Evolutionary conservation across 2,113 vertebrate species (phyloP).

Genomic region (Merops nubicus): DNA sequence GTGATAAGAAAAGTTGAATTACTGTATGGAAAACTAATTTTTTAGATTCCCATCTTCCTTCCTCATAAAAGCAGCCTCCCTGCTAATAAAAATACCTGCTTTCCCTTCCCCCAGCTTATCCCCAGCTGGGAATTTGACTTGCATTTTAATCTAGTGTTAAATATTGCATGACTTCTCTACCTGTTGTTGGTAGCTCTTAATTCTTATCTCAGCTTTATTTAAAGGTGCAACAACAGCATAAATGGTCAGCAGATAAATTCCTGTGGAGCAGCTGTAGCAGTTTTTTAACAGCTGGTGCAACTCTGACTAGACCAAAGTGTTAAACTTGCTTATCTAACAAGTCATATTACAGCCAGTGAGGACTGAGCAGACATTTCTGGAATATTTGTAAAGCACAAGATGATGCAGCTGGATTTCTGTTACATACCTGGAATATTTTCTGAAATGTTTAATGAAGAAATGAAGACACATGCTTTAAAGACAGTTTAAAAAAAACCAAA

Average conservation of each 20-base stretch:
- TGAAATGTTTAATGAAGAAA: constrained; percentile 53
- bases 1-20: not conserved
- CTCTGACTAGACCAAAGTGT: constrained; percentile 50
- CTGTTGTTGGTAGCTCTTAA: constrained; percentile 69
- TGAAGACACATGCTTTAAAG: not conserved
- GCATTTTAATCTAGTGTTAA: constrained; percentile 35
- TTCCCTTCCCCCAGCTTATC: not conserved
- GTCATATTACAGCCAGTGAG: constrained; percentile 36
- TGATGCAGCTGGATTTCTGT: constrained; percentile 60
- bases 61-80: not conserved
- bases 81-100: not conserved
- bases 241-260: constrained; percentile 72
- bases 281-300: constrained; percentile 76
- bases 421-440: constrained; percentile 64
- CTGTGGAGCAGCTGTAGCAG: constrained; percentile 75
- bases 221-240: constrained; percentile 71
- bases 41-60: not conserved
- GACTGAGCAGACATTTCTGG: constrained; percentile 67
- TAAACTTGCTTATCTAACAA: constrained; percentile 65
- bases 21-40: not conserved
- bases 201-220: constrained; percentile 73
- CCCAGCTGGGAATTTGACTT: constrained; percentile 24
- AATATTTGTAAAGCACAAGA: constrained; percentile 66
- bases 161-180: constrained; percentile 70
- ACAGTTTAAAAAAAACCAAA: not conserved